Evolutionary conservation across 2,888 invertebrate genomes (phyloP).

Genomic region (Sarcophaga carnaria): DNA sequence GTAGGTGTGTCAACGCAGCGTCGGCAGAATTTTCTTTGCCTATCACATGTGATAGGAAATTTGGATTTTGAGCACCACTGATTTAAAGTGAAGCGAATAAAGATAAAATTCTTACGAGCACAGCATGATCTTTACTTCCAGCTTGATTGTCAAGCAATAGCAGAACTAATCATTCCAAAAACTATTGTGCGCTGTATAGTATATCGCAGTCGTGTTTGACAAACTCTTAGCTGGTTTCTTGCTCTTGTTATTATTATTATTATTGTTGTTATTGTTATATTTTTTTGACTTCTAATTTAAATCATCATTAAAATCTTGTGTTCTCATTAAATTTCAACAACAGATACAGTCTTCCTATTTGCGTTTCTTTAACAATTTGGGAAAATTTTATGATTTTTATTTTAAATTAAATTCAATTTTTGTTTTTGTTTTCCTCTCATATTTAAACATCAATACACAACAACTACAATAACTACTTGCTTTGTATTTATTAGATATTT

Average conservation of each 20-base stretch:
- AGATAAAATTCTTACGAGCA: no score
- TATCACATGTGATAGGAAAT: no score
- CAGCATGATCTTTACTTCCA: no score
- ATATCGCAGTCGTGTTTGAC: no score
- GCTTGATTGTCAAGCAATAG: no score
- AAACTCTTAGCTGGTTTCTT: neutral
- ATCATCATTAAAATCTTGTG: neutral
- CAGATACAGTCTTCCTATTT: slow-evolving; percentile 1
- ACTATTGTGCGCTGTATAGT: no score
- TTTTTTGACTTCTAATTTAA: neutral
- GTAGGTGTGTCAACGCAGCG: no score
- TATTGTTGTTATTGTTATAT: neutral
- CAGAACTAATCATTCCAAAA: no score
- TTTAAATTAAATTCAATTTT: neutral
- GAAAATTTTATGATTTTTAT: neutral
- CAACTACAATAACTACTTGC: neutral
- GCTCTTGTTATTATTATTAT: neutral
- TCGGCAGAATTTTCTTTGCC: no score
- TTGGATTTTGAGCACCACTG: no score
- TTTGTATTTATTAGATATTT: neutral
- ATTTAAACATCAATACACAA: neutral
- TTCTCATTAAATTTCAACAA: neutral
- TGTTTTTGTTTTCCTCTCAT: neutral
- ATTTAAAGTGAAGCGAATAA: no score
- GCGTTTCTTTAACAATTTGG: neutral